Percentiles rank a stretch among this genome's conserved stretches.
These are phyloP conservation scores for Cynopterus brachyotis DNA, from an alignment of 2,113 vertebrate species.

Conservation along the genomic window DNA sequence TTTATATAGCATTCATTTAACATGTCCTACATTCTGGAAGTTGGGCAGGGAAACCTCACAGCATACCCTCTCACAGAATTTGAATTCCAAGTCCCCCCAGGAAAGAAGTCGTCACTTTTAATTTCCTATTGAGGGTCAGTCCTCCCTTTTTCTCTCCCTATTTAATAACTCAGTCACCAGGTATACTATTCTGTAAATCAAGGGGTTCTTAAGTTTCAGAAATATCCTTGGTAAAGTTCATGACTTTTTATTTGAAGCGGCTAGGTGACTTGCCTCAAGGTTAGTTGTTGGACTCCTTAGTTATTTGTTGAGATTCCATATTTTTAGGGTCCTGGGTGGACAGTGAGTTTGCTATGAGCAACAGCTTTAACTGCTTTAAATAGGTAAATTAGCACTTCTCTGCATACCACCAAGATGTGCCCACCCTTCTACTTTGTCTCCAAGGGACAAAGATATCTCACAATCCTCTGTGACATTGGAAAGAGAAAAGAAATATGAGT, in stretches of 20 bases:
- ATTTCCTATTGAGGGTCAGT: background rate
- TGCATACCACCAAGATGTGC: background rate
- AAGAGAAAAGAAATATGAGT: background rate
- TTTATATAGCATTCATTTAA: background rate
- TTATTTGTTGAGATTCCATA: slow-evolving; percentile 19
- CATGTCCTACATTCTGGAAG: background rate
- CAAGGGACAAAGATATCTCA: background rate
- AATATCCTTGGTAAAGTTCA: background rate
- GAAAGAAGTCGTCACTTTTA: background rate
- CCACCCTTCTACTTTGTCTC: slow-evolving; percentile 11
- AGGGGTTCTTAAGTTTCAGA: background rate
- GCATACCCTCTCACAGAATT: background rate
- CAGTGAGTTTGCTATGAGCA: background rate
- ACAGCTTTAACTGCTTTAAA: slow-evolving; percentile 36
- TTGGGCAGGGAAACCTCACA: background rate
- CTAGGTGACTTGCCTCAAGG: background rate
- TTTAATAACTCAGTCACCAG: background rate
- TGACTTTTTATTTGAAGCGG: slow-evolving; percentile 52
- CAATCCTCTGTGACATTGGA: slow-evolving; percentile 3
- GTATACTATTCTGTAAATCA: background rate
- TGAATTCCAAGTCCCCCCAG: background rate
- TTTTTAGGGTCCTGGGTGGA: background rate
- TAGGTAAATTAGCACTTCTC: slow-evolving; percentile 34
- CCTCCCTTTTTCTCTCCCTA: background rate
- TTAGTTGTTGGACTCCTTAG: background rate